These are phyloP conservation scores for Lasioglossum vierecki DNA, from an alignment of 2,888 invertebrate genomes.

Conservation along the genomic window DNA sequence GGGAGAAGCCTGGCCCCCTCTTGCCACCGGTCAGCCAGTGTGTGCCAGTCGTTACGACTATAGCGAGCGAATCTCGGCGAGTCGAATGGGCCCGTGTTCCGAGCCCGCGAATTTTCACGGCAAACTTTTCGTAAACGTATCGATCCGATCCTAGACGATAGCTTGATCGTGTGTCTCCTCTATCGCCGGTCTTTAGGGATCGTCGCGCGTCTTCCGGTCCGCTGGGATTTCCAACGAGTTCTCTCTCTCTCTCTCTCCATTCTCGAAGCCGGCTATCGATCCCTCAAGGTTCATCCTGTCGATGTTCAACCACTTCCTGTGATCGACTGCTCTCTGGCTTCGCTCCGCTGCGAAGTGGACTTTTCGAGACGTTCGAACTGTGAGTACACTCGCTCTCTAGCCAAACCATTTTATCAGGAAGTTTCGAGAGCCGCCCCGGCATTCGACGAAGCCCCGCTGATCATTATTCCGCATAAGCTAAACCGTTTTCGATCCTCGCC, in stretches of 20 bases:
- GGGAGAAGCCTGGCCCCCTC: constrained; percentile 48
- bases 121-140: not conserved
- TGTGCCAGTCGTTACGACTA: constrained; percentile 58
- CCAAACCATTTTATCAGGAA: not conserved
- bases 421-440: not conserved
- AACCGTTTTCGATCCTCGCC: not conserved
- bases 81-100: constrained; percentile 41
- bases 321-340: not conserved
- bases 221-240: not conserved
- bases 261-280: not conserved
- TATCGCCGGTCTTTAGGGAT: not conserved
- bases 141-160: not conserved
- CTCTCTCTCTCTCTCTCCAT: not conserved
- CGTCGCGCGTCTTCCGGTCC: not conserved
- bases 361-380: constrained; percentile 14
- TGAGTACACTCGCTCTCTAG: constrained; percentile 6
- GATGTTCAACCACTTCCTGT: constrained; percentile 6
- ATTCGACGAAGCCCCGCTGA: not conserved
- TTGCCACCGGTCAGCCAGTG: constrained; percentile 58
- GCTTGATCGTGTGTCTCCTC: not conserved
- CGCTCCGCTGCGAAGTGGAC: not conserved
- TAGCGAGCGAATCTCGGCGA: constrained; percentile 48
- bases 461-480: not conserved
- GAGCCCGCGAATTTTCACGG: constrained; percentile 21
- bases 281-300: constrained; percentile 1